phyloP scores from a whole-genome alignment of 53 echinoderm and acorn worm species.

The Hippasteria phrygiana region DNA sequence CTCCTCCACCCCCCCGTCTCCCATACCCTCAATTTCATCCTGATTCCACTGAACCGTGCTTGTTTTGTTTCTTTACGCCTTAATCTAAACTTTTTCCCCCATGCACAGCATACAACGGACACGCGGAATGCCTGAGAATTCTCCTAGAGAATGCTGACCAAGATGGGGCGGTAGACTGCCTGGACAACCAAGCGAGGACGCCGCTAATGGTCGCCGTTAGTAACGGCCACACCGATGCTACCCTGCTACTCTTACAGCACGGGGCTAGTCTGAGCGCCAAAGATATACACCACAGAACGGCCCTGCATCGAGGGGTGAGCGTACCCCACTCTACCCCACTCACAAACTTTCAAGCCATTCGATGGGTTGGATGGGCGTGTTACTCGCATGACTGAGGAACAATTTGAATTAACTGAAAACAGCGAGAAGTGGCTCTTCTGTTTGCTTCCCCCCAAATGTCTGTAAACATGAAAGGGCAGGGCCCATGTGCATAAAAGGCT shows the following conservation, averaged over 20 bases:
- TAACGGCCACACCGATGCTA: conserved; percentile 97
- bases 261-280: conserved; percentile 83
- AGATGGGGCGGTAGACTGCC: conserved; percentile 85
- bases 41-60: too few relatives aligned
- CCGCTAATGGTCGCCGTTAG: conserved; percentile 98
- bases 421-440: too few relatives aligned
- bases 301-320: conserved; percentile 94
- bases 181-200: conserved; percentile 92
- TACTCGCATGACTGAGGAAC: too few relatives aligned
- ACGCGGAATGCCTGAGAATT: conserved; percentile 91
- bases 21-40: too few relatives aligned
- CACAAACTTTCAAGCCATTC: too few relatives aligned
- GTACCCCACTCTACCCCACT: neutral
- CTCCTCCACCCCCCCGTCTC: too few relatives aligned
- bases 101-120: conserved; percentile 94
- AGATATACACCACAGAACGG: conserved; percentile 92
- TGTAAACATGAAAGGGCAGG: too few relatives aligned
- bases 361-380: too few relatives aligned
- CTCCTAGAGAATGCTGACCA: conserved; percentile 92
- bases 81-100: neutral
- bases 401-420: too few relatives aligned
- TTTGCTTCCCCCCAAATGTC: too few relatives aligned
- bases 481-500: too few relatives aligned
- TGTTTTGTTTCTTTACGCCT: neutral
- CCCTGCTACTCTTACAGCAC: conserved; percentile 84